Conservation (phyloP, 2,888 invertebrate genomes). For the Stenolophus ochropezus region DNA sequence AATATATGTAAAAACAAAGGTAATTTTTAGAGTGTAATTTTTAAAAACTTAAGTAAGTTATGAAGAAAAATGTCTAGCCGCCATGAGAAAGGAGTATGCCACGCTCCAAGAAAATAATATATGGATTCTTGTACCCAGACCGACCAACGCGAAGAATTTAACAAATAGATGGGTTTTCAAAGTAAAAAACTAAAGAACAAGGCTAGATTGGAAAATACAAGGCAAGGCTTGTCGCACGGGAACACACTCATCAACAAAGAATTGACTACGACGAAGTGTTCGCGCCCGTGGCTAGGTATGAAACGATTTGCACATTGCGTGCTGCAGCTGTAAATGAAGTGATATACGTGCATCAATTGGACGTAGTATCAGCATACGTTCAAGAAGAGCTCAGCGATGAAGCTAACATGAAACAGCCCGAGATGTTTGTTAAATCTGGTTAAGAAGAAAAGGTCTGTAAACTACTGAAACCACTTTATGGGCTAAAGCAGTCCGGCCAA, state of each 20-base stretch:
- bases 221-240: no score
- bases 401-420: slow-evolving; percentile 62
- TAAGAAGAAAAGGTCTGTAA: slow-evolving; percentile 62
- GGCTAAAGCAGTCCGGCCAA: slow-evolving; percentile 62
- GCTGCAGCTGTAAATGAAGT: slow-evolving; percentile 61
- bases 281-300: slow-evolving; percentile 62
- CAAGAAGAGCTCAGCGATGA: slow-evolving; percentile 62
- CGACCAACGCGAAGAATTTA: slow-evolving; percentile 58
- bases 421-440: slow-evolving; percentile 54
- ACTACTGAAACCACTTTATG: slow-evolving; percentile 61
- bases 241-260: slow-evolving; percentile 61
- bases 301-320: slow-evolving; percentile 63
- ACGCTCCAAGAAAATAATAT: slow-evolving; percentile 62
- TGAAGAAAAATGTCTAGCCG: slow-evolving; percentile 60
- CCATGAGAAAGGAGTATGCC: slow-evolving; percentile 62
- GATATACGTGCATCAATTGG: slow-evolving; percentile 64
- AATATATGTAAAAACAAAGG: no score
- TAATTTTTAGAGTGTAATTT: no score
- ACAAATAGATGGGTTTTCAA: slow-evolving; percentile 63
- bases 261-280: slow-evolving; percentile 64
- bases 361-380: slow-evolving; percentile 62
- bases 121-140: slow-evolving; percentile 61
- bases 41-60: no score
- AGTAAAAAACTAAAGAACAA: slow-evolving; percentile 59
- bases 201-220: slow-evolving; percentile 64